Base-by-base conservation (phyloP, 1,140 invertebrate genomes). In the Contarinia nasturtii region DNA sequence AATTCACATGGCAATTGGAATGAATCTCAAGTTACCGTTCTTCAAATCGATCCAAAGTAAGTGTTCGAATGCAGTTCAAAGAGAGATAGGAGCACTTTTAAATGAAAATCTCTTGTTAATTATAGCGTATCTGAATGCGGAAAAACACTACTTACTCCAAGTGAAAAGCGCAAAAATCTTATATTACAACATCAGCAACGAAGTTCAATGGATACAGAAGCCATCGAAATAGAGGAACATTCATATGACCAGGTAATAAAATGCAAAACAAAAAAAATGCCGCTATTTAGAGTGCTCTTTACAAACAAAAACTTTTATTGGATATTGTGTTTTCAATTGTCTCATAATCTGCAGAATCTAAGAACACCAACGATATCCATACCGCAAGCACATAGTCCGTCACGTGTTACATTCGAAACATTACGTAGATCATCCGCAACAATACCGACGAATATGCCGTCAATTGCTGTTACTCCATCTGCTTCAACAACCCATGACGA, bases 1-100 rank as follows among this genome's bases (percentile, higher is more conserved):
- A n/a, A n/a, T n/a, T n/a, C n/a, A n/a, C n/a, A n/a, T n/a, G 80
- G 80, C 33, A 78, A 82, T 55, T 87, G 83, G 83, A 87, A 86
- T 64, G 83, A 86, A 66, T 86, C 82, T 14, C 82, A 86, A 65
- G 79, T 79, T 1, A 87, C 83, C 2, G 80, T 86, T 14, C 66
- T 86, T 21, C 82, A 82, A 59, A 76, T 76, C 1, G 81, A 62
- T 21, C 55, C 40, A 4, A 49, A 37, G 48, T 49, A 43, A 33
- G 14, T 34, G 5, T 22, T n/a, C n/a, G n/a, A n/a, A 42, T 22
- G 42, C 12, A 12, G 14, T 42, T 47, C 17, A 14, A 27, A 19
- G 5, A 10, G 15, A 34, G 12, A 18, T 47, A 41, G 2, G 2
- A 27, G 3, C 2, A 15, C 18, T 21, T 21, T 47, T 47, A 12